Percentiles rank a stretch among this genome's conserved stretches.
These are phyloP conservation scores for Eledone cirrhosa DNA, from an alignment of 2,888 invertebrate species.

Conservation along the genomic window DNA sequence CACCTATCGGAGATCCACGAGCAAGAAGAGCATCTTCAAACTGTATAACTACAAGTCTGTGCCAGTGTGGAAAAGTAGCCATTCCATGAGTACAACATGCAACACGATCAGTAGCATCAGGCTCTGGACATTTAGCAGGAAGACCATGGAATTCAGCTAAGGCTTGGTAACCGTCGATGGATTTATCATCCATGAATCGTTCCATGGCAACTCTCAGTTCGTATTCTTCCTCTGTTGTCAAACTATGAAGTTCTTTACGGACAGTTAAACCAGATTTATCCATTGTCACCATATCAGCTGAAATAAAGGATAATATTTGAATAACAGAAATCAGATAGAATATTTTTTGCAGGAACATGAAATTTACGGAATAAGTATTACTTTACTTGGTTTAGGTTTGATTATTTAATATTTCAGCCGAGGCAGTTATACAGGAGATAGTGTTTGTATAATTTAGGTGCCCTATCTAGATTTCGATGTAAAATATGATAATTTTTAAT, in stretches of 20 bases:
- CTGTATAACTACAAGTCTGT: conserved; percentile 32
- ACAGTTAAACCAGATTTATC: conserved; percentile 26
- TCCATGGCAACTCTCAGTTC: conserved; percentile 38
- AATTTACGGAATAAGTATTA: too few relatives aligned
- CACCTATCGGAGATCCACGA: conserved; percentile 39
- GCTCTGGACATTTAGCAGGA: conserved; percentile 38
- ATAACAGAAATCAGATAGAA: too few relatives aligned
- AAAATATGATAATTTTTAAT: too few relatives aligned
- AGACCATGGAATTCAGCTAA: conserved; percentile 43
- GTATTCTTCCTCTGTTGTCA: conserved; percentile 37
- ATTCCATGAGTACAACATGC: conserved; percentile 38
- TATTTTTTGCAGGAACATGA: too few relatives aligned
- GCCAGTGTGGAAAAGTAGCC: conserved; percentile 38
- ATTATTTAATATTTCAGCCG: too few relatives aligned
- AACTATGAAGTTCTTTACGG: conserved; percentile 36
- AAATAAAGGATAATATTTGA: too few relatives aligned
- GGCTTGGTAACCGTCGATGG: conserved; percentile 42
- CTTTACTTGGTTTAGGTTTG: too few relatives aligned
- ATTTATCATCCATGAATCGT: conserved; percentile 39
- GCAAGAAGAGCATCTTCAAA: conserved; percentile 39
- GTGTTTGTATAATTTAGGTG: too few relatives aligned
- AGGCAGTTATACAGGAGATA: too few relatives aligned
- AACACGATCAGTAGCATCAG: conserved; percentile 34
- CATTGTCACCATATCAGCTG: conserved; percentile 33
- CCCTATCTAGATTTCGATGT: too few relatives aligned